Base-by-base conservation (phyloP, 64 coral and sea anemone species). In the Stylophora pistillata region DNA sequence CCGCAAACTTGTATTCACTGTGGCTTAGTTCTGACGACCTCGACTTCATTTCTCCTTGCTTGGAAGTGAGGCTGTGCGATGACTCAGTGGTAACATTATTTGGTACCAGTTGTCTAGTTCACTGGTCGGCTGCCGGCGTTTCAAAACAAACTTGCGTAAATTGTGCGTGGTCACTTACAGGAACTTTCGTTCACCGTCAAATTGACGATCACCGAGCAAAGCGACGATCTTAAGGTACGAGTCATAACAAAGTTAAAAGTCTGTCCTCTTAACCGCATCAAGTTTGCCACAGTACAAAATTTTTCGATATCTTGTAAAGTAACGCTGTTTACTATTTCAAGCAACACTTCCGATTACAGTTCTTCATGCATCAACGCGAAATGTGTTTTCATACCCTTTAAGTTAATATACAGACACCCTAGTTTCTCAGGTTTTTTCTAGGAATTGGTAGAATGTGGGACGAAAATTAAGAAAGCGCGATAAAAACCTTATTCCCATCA, bases 11-110 rank as follows among this genome's bases (percentile, higher is more conserved):
- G 23, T n/a, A 55, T 11, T 2, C 29, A 16, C 3, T 59, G 79
- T 82, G 64, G 21, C 37, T 18, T 32, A 33, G 79, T 20, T 13
- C 29, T 47, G 56, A 1, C 17, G 30, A 57, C 34, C 80, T 84
- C 80, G 80, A 53, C 69, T 52, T 13, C 31, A 41, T 52, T 23
- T 21, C 6, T 73, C 15, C 21, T 56, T 37, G 37, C 47, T 3
- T 90, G 78, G 61, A 82, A 82, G 5, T 56, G 88, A 90, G 88
- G 70, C 73, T 83, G 71, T 14, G 0, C 72, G 37, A 89, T 89
- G 88, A 83, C 78, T 81, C 82, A 68, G 64, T 90, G 78, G 71
- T 56, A 74, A 52, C 71, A 82, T 21, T 54, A 83, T 90, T 90
- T 73, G 88, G 78, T 90, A 90, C 88, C 88, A 56, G 88, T 74